Evolutionary conservation across 2,797 vertebrate species (phyloP), one percentile per base, ranked within the genome.

Genomic region (Poecilia wingei): DNA sequence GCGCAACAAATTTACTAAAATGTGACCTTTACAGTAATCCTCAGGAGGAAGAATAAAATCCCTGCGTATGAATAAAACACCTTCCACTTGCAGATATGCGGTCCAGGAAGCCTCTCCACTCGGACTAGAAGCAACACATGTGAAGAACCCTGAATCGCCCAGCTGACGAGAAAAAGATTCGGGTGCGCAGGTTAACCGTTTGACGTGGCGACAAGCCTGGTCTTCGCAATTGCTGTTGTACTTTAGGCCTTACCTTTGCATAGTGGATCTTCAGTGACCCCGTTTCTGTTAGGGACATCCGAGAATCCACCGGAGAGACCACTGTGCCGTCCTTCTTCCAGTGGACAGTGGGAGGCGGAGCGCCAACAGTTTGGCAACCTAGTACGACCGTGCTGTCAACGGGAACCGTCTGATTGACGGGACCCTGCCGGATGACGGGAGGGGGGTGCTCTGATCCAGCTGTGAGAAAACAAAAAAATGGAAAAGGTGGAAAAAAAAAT

Each of bases 21-120:
- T 72, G 72, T 22, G 31, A 45, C 36, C 1, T 0, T 25, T 46
- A 57, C 14, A 20, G 0, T 9, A 69, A 9, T 61, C 5, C 28
- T n/a, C 18, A 10, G n/a, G 0, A 28, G 13, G n/a, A 0, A 1
- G n/a, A 0, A 1, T 0, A 46, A 71, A 72, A 43, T 4, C 45
- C 47, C 4, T 31, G 0, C 5, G 16, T 36, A 1, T 10, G 10
- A 94, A 72, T 57, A 47, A 76, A 84, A 36, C 95, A 99, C 98
- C 98, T 96, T 98, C 96, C 57, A 99, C 97, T 93, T 98, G 97
- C 79, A 99, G 91, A 93, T 97, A 97, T 0, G 98, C 97, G 1
- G 95, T 98, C 98, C 98, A 97, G 0, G 97, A 96, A 0, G 98
- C 98, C 84, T 99, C 98, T 12, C 98, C 98, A 3, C 96, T 98